phyloP scores from a whole-genome alignment of 2,888 invertebrate genomes.

The Dryocosmus kuriphilus region DNA sequence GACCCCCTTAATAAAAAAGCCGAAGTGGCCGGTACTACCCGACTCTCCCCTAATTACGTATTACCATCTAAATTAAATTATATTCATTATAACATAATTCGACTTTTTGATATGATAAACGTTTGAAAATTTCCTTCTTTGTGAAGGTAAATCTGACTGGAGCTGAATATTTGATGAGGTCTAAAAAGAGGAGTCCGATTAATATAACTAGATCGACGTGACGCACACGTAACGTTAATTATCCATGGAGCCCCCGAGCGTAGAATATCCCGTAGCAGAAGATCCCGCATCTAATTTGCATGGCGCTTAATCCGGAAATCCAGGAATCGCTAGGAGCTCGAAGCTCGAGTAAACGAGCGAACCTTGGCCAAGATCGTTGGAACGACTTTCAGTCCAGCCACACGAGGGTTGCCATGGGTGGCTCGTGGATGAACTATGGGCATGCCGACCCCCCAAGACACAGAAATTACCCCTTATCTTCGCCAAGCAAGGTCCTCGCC shows the following conservation, averaged over 20 bases:
- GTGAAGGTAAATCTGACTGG: background rate
- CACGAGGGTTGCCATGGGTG: conserved; percentile 54
- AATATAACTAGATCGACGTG: conserved; percentile 11
- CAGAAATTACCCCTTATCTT: conserved; percentile 76
- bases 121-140: background rate
- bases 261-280: conserved; percentile 16
- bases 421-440: conserved; percentile 74
- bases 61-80: too few species aligned
- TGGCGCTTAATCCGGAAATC: conserved; percentile 63
- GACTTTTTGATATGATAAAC: too few species aligned
- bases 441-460: conserved; percentile 70
- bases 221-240: conserved; percentile 43
- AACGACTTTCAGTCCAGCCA: conserved; percentile 67
- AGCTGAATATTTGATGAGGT: conserved; percentile 3
- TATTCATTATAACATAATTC: too few species aligned
- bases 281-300: conserved; percentile 71
- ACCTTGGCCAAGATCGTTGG: conserved; percentile 69
- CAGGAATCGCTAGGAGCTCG: conserved; percentile 39
- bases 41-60: too few species aligned
- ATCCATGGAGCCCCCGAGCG: conserved; percentile 19
- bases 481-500: conserved; percentile 69
- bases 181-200: conserved; percentile 25
- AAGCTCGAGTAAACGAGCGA: conserved; percentile 6
- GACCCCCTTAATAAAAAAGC: too few species aligned
- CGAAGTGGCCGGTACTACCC: too few species aligned